Evolutionary conservation across 2,113 vertebrate species (phyloP).

Genomic region (Oxyruncus cristatus): DNA sequence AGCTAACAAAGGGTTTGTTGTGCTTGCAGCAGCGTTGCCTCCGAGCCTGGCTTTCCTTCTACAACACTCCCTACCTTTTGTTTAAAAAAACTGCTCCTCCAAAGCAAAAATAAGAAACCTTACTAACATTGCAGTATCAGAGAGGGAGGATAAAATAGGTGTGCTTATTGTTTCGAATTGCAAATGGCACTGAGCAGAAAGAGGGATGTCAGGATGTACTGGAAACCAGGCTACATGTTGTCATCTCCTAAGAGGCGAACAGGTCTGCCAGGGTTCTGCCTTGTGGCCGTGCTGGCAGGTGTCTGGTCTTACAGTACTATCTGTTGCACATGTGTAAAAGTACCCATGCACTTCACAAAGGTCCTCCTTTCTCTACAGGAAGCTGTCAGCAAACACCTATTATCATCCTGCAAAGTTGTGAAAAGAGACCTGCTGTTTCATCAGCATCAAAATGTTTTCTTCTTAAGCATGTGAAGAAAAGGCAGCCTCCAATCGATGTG

Average conservation of each 20-base stretch:
- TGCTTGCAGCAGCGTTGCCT: background rate
- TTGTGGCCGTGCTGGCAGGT: background rate
- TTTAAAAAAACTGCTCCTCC: background rate
- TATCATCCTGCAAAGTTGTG: background rate
- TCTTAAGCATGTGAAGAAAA: background rate
- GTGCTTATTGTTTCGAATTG: background rate
- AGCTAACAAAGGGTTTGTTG: constrained; percentile 24
- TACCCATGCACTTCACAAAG: background rate
- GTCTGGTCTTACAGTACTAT: background rate
- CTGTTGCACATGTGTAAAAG: background rate
- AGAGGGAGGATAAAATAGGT: background rate
- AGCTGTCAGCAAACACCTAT: background rate
- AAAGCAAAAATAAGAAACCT: background rate
- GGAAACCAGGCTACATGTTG: background rate
- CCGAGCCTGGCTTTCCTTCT: background rate
- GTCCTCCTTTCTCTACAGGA: background rate
- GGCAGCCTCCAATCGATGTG: background rate
- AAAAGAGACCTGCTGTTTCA: background rate
- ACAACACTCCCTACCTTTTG: background rate
- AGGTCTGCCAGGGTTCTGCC: background rate
- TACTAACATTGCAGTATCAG: background rate
- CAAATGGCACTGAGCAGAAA: background rate
- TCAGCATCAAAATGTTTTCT: background rate
- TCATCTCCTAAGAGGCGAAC: background rate
- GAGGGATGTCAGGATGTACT: background rate